phyloP scores from a whole-genome alignment of 2,113 vertebrate genomes.

The Heterochromis multidens region DNA sequence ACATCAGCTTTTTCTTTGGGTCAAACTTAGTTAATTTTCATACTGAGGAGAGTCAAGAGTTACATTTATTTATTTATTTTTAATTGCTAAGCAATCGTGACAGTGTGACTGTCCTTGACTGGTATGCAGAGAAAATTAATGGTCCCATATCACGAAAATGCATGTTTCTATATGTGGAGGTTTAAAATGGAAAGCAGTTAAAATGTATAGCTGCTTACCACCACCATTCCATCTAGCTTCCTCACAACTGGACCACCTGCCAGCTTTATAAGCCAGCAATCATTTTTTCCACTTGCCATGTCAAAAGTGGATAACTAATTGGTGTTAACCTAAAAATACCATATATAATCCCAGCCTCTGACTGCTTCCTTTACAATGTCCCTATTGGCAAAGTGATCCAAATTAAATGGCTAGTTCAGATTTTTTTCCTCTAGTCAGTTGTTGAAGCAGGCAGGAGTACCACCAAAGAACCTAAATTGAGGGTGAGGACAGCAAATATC shows the following conservation, averaged over 20 bases:
- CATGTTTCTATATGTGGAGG: background rate
- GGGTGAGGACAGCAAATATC: rapidly evolving
- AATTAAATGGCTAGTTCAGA: background rate
- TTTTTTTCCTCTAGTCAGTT: too few relatives aligned
- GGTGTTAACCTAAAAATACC: background rate
- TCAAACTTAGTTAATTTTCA: background rate
- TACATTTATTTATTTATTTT: too few relatives aligned
- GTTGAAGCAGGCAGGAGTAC: too few relatives aligned
- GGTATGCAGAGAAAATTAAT: background rate
- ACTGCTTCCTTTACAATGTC: background rate
- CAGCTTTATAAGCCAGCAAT: background rate
- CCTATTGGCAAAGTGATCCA: background rate
- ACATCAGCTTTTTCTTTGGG: background rate
- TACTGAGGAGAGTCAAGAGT: background rate
- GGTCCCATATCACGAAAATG: background rate
- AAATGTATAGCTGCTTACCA: background rate
- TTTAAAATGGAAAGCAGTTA: background rate
- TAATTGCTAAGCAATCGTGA: too few relatives aligned
- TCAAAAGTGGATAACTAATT: background rate
- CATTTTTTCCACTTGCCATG: background rate
- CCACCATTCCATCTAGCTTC: background rate
- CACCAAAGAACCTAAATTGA: background rate
- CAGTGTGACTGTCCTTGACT: background rate
- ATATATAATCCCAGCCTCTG: background rate
- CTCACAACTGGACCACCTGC: background rate